A percentile compares a stretch with the other conserved stretches of the same genome.
Evolutionary conservation across 2,113 vertebrate species (phyloP).

Genomic region (Labeo catla): DNA sequence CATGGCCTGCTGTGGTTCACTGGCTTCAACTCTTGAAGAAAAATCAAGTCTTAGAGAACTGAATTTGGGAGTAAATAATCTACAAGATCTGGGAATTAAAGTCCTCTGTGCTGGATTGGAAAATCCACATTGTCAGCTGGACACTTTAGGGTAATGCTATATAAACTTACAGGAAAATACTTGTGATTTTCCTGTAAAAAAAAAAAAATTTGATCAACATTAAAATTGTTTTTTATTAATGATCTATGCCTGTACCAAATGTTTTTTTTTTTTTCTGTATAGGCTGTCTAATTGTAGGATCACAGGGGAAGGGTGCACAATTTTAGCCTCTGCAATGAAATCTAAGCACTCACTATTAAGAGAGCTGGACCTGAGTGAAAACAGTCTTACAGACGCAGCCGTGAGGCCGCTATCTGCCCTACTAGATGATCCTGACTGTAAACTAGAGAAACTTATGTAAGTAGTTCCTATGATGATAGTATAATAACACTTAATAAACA

Average conservation of each 20-base stretch:
- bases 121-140: conserved; percentile 38
- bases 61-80: conserved; percentile 49
- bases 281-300: conserved; percentile 46
- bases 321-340: conserved; percentile 33
- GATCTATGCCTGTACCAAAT: not conserved
- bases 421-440: conserved; percentile 37
- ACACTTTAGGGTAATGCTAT: conserved; percentile 38
- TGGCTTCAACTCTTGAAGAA: conserved; percentile 28
- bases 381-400: conserved; percentile 45
- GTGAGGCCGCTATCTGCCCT: conserved; percentile 19
- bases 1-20: conserved; percentile 32
- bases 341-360: conserved; percentile 15
- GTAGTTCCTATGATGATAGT: not conserved
- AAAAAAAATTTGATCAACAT: too few relatives aligned
- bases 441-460: conserved; percentile 44
- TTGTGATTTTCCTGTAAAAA: not conserved
- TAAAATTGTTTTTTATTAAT: not conserved
- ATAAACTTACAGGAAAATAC: not conserved
- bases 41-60: conserved; percentile 39
- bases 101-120: conserved; percentile 34
- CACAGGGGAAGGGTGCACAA: conserved; percentile 26
- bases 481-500: not conserved
- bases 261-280: not conserved
- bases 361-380: conserved; percentile 52
- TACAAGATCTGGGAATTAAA: conserved; percentile 45